phyloP scores from a whole-genome alignment of 2,888 invertebrate genomes.

The Leptinotarsa haldemani region DNA sequence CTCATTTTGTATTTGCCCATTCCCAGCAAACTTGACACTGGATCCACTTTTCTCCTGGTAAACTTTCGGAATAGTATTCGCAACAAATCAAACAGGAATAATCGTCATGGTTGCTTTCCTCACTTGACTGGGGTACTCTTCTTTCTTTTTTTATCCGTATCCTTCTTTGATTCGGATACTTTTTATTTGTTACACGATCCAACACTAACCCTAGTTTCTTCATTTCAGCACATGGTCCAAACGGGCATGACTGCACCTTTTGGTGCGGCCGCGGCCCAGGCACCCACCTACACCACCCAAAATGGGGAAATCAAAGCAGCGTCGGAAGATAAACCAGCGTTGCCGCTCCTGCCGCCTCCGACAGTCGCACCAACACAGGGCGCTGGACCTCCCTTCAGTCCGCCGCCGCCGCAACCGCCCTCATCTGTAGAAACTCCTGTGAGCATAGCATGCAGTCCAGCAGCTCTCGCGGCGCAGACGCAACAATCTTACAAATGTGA shows the following conservation, averaged over 20 bases:
- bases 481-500: slow-evolving; percentile 56
- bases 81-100: too few relatives aligned
- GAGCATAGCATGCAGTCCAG: slow-evolving; percentile 61
- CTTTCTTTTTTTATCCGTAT: too few relatives aligned
- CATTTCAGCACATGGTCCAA: slow-evolving; percentile 92
- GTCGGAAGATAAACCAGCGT: slow-evolving; percentile 65
- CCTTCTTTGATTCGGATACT: too few relatives aligned
- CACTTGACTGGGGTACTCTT: too few relatives aligned
- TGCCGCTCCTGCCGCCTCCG: slow-evolving; percentile 67
- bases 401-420: slow-evolving; percentile 62
- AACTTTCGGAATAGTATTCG: too few relatives aligned
- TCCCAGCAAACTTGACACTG: too few relatives aligned
- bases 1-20: too few relatives aligned
- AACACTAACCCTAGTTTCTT: slow-evolving; percentile 17
- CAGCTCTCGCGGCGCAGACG: slow-evolving; percentile 52
- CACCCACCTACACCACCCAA: slow-evolving; percentile 55
- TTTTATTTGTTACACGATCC: background rate
- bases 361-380: slow-evolving; percentile 56
- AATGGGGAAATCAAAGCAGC: slow-evolving; percentile 66
- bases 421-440: slow-evolving; percentile 65
- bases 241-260: slow-evolving; percentile 83
- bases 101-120: too few relatives aligned
- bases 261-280: slow-evolving; percentile 36
- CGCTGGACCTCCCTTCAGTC: slow-evolving; percentile 63
- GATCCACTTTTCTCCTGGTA: too few relatives aligned